These are phyloP conservation scores for Aspidiotus rigidus DNA, from an alignment of 2,888 invertebrate genomes.

Conservation along the genomic window DNA sequence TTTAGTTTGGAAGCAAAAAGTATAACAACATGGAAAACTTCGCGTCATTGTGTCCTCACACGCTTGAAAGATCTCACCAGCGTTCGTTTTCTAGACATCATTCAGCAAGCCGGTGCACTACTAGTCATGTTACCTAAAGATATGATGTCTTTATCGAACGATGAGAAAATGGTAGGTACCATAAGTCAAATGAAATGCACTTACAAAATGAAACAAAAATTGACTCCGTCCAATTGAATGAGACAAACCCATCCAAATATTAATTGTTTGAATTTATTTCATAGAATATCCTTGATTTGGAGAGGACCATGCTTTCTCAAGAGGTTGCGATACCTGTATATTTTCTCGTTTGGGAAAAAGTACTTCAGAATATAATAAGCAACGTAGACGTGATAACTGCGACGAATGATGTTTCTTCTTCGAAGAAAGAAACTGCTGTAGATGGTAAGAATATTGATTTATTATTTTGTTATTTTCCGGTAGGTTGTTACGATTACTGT, in stretches of 20 bases:
- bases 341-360: slow-evolving; percentile 66
- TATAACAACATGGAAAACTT: slow-evolving; percentile 70
- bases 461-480: not conserved
- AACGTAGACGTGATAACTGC: slow-evolving; percentile 34
- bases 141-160: slow-evolving; percentile 52
- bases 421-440: slow-evolving; percentile 20
- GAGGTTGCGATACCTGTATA: slow-evolving; percentile 79
- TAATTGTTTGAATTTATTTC: slow-evolving; percentile 30
- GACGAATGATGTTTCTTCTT: slow-evolving; percentile 22
- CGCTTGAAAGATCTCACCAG: slow-evolving; percentile 69
- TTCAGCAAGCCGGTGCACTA: slow-evolving; percentile 73
- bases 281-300: slow-evolving; percentile 65
- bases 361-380: slow-evolving; percentile 46
- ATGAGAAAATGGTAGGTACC: slow-evolving; percentile 61
- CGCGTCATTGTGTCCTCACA: slow-evolving; percentile 80
- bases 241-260: too few relatives aligned
- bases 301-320: slow-evolving; percentile 66
- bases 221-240: too few relatives aligned
- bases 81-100: slow-evolving; percentile 64
- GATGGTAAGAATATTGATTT: slow-evolving; percentile 10
- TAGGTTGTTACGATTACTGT: not conserved
- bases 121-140: slow-evolving; percentile 73
- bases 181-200: too few relatives aligned
- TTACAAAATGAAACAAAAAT: too few relatives aligned
- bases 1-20: slow-evolving; percentile 84